Evolutionary conservation across 2,888 invertebrate species (phyloP).

Genomic region (Aspidapion aeneum): DNA sequence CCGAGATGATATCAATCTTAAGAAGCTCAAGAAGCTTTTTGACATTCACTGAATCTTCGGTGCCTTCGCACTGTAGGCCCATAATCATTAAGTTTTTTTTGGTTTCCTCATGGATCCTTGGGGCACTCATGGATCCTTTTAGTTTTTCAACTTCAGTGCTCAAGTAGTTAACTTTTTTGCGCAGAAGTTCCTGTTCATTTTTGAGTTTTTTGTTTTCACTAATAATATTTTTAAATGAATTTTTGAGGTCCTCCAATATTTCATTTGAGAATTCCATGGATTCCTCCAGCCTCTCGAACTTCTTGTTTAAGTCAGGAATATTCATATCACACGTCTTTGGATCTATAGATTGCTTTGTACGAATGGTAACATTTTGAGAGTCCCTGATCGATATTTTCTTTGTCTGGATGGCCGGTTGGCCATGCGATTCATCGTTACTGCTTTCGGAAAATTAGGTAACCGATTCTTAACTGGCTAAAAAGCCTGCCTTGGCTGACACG

Average conservation of each 20-base stretch:
- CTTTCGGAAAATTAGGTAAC: not conserved
- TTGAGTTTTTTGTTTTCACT: not conserved
- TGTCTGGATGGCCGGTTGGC: not conserved
- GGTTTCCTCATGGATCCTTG: too few relatives aligned
- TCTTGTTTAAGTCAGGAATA: not conserved
- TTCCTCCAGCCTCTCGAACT: not conserved
- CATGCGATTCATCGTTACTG: not conserved
- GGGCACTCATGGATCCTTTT: not conserved
- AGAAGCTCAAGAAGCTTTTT: not conserved
- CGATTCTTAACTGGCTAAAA: not conserved
- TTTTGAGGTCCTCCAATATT: not conserved
- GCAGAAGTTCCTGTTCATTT: not conserved
- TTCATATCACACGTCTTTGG: too few relatives aligned
- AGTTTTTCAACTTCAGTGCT: not conserved
- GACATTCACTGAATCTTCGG: too few relatives aligned
- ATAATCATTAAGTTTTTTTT: not conserved
- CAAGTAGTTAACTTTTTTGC: not conserved
- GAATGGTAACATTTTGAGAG: not conserved
- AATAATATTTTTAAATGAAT: not conserved
- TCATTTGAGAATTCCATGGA: not conserved
- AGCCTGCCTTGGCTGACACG: not conserved
- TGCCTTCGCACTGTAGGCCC: not conserved
- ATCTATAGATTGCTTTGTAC: not conserved
- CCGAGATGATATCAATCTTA: not conserved
- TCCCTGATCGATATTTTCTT: not conserved